Conservation (phyloP, 2,113 vertebrate species). For the Seriola rivoliana region DNA sequence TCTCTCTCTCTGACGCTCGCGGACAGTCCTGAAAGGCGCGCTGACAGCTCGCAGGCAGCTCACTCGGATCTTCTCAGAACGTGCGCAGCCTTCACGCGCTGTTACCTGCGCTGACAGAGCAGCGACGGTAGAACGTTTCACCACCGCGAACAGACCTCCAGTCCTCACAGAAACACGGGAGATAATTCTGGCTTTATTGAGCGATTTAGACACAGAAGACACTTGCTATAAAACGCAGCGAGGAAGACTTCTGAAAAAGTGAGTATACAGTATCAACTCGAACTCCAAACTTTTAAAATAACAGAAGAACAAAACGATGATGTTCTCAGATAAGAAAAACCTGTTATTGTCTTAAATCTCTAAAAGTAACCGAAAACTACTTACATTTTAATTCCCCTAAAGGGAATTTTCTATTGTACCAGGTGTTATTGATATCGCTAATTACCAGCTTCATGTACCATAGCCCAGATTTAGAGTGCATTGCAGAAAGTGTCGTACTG, state of each 20-base stretch:
- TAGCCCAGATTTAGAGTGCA: background rate
- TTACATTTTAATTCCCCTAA: background rate
- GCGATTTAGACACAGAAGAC: background rate
- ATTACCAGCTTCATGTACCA: background rate
- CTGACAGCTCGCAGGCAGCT: constrained; percentile 47
- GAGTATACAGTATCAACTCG: constrained; percentile 24
- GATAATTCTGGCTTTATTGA: background rate
- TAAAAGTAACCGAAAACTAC: background rate
- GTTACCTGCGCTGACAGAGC: background rate
- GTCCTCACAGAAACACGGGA: background rate
- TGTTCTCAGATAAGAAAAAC: background rate
- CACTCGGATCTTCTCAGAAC: constrained; percentile 12
- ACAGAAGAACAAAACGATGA: background rate
- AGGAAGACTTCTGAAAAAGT: constrained; percentile 39
- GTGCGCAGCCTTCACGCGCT: constrained; percentile 26
- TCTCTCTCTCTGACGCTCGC: constrained; percentile 1
- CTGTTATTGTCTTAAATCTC: background rate
- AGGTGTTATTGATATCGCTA: background rate
- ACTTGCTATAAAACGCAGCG: background rate
- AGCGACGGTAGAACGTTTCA: background rate
- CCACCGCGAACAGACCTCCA: background rate
- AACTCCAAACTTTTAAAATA: background rate
- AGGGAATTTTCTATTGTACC: background rate
- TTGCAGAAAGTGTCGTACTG: background rate
- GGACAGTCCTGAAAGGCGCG: background rate